A percentile compares a stretch with the other conserved stretches of the same genome.
These are phyloP conservation scores for Cirrhinus molitorella DNA, from an alignment of 2,797 vertebrate genomes.

Conservation along the genomic window DNA sequence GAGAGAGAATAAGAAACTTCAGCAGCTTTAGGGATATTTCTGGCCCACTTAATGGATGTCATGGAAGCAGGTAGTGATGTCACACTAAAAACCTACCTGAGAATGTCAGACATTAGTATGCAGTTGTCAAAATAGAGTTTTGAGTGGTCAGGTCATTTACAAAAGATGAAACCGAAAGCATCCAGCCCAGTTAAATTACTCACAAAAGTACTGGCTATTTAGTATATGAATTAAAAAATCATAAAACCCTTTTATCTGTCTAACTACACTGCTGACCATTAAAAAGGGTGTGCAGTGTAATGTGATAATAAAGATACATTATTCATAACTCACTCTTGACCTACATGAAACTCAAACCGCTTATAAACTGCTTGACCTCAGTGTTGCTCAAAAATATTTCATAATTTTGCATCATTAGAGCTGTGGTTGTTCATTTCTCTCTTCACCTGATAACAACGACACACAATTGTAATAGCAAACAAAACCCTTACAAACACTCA, in stretches of 20 bases:
- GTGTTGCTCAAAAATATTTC: background rate
- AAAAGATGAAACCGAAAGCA: background rate
- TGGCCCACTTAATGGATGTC: constrained; percentile 29
- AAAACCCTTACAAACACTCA: background rate
- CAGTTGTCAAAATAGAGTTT: too few relatives aligned
- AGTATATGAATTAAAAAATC: background rate
- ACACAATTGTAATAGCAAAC: background rate
- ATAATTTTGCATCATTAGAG: background rate
- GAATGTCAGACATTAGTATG: background rate
- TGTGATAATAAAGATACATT: background rate
- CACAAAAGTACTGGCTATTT: background rate
- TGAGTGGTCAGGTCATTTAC: background rate
- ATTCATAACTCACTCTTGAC: background rate
- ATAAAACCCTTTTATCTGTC: background rate
- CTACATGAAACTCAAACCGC: background rate
- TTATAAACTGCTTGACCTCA: background rate
- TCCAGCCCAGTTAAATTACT: background rate
- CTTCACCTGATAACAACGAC: constrained; percentile 3
- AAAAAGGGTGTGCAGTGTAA: background rate
- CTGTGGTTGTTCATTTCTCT: background rate
- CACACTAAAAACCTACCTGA: constrained; percentile 15
- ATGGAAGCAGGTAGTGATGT: constrained; percentile 20
- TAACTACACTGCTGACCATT: background rate
- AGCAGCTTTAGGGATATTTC: constrained; percentile 44
- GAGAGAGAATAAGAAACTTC: background rate